A percentile compares a stretch with the other conserved stretches of the same genome.
These are phyloP conservation scores for Amphiura filiformis DNA, from an alignment of 35 echinoderm and acorn worm genomes.

Conservation along the genomic window DNA sequence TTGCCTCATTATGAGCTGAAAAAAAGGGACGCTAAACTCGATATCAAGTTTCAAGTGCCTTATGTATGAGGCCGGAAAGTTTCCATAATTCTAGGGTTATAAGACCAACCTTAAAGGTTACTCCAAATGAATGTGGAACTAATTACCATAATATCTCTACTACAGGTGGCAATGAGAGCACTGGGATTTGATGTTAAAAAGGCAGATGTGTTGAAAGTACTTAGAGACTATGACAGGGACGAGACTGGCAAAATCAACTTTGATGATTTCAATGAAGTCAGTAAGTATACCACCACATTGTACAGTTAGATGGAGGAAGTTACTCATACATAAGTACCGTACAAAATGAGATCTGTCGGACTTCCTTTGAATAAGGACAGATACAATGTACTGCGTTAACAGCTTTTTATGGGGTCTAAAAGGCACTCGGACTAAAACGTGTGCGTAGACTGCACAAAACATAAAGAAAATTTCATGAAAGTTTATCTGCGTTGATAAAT, in stretches of 20 bases:
- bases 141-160: too few relatives aligned
- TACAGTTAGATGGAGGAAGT: not conserved
- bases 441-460: too few relatives aligned
- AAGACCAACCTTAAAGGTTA: too few relatives aligned
- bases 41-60: too few relatives aligned
- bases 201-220: conserved; percentile 91
- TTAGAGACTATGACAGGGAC: conserved; percentile 95
- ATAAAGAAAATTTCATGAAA: too few relatives aligned
- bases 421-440: not conserved
- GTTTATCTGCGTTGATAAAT: too few relatives aligned
- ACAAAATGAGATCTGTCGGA: not conserved
- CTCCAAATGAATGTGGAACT: too few relatives aligned
- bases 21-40: too few relatives aligned
- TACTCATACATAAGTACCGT: not conserved
- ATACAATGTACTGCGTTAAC: not conserved
- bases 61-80: too few relatives aligned
- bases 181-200: conserved; percentile 99
- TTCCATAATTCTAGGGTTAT: too few relatives aligned
- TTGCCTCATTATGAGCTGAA: too few relatives aligned
- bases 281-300: conserved; percentile 67
- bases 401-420: not conserved
- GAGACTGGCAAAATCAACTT: conserved; percentile 86
- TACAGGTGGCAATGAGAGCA: conserved; percentile 93
- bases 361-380: not conserved
- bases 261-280: conserved; percentile 99